Evolutionary conservation across 2,113 vertebrate genomes (phyloP).

Genomic region (Blennius ocellaris): DNA sequence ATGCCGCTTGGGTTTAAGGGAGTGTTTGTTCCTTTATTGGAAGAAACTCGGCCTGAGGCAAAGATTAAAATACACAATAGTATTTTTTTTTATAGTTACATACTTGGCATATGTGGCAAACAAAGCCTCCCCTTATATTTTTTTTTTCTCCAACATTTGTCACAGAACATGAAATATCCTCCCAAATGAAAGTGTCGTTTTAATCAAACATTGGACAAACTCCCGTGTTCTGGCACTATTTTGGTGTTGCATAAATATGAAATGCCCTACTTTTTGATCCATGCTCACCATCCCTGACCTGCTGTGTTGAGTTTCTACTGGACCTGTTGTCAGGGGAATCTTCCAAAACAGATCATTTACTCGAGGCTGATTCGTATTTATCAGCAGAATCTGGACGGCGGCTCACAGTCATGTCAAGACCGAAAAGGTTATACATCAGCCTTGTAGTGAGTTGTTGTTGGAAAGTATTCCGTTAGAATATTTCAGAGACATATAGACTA

Average conservation of each 20-base stretch:
- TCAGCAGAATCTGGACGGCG: background rate
- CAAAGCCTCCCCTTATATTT: background rate
- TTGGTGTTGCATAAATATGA: background rate
- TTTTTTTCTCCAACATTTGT: background rate
- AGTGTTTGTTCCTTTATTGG: background rate
- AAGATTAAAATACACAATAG: background rate
- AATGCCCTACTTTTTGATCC: too few species aligned
- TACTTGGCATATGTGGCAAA: background rate
- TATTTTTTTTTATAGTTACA: background rate
- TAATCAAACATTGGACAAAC: background rate
- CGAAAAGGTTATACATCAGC: too few species aligned
- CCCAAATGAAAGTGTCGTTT: background rate
- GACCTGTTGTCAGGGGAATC: background rate
- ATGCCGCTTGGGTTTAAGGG: background rate
- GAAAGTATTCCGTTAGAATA: too few species aligned
- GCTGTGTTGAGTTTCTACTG: background rate
- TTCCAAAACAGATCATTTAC: background rate
- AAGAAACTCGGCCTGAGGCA: background rate
- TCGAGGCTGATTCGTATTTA: too few species aligned
- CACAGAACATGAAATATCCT: background rate
- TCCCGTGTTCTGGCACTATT: background rate
- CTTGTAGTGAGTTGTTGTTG: too few species aligned
- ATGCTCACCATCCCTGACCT: background rate
- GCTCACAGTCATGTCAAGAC: background rate
- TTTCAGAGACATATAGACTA: too few species aligned